Evolutionary conservation across 2,797 vertebrate genomes (phyloP), one percentile per base, ranked within the genome.

Genomic region (Rhadinocentrus ornatus): DNA sequence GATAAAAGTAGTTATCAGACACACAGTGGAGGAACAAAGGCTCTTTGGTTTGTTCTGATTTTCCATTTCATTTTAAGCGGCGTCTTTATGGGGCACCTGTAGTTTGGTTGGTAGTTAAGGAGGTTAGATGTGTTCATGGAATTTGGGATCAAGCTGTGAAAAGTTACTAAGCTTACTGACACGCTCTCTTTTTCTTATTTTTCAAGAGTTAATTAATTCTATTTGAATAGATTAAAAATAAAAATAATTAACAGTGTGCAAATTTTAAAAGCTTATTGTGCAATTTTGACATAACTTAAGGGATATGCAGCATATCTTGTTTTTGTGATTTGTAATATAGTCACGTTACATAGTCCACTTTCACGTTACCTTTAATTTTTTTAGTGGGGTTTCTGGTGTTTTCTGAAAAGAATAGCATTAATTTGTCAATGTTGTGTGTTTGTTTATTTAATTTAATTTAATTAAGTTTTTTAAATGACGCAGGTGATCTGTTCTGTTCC

Each of bases 1-100:
- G 90, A 90, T 88, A 83, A 86, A 91, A 82, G 84, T 64, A 88
- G 73, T 89, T 85, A 89, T 89, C 86, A 89, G 82, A 86, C 83
- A 82, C 70, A 83, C 46, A 3, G 63, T 53, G 57, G 71, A 52
- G 67, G 73, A 89, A 89, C 90, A 92, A 86, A 87, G 80, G 67
- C 60, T 83, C 87, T 86, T 84, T 87, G 82, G 82, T 90, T 89
- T 80, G 27, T 39, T 76, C 73, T 57, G 66, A 75, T 77, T 86
- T 86, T 90, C 84, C 80, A 73, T 78, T 86, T 80, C 12, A 46
- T 71, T 80, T 82, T 83, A 69, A 85, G 66, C 68, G 20, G 65
- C 2, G 55, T 77, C 69, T 87, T 73, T 44, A 66, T 59, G 34
- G 32, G 66, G 69, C 46, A 50, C 60, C 44, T 31, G 63, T 54